A percentile compares a stretch with the other conserved stretches of the same genome.
Conservation (phyloP, 2,888 invertebrate genomes). For the Ochropleura plecta region DNA sequence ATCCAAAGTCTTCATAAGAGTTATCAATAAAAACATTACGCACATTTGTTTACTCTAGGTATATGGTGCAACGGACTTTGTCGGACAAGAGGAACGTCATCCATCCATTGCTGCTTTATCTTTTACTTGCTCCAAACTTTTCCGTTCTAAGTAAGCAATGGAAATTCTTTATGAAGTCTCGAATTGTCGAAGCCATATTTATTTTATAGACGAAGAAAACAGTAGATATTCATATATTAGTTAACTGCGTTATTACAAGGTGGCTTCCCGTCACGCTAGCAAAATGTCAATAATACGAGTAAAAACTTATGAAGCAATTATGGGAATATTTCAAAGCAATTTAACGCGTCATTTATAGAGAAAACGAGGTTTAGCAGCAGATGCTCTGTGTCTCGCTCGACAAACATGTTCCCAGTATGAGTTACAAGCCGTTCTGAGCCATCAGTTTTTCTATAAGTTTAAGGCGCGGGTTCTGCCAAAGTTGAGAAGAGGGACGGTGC, state of each 20-base stretch:
- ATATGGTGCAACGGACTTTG: slow-evolving; percentile 33
- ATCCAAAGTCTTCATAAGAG: slow-evolving; percentile 43
- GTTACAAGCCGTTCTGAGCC: background rate
- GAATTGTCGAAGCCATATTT: background rate
- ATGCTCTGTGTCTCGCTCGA: background rate
- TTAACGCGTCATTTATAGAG: slow-evolving; percentile 45
- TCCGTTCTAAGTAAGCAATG: slow-evolving; percentile 2
- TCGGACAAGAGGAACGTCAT: background rate
- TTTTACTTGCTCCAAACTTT: background rate
- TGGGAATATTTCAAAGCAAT: slow-evolving; percentile 44
- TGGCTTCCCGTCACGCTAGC: slow-evolving; percentile 40
- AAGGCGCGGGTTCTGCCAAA: background rate
- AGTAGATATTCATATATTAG: background rate
- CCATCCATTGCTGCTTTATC: slow-evolving; percentile 2
- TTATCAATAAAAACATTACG: slow-evolving; percentile 61
- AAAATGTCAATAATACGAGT: slow-evolving; percentile 38
- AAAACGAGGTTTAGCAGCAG: slow-evolving; percentile 45
- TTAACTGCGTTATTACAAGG: slow-evolving; percentile 2
- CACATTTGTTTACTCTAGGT: slow-evolving; percentile 49
- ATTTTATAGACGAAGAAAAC: background rate
- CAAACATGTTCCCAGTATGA: slow-evolving; percentile 25
- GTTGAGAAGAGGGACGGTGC: too few relatives aligned
- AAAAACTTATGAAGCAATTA: slow-evolving; percentile 54
- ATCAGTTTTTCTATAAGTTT: background rate
- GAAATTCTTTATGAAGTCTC: background rate